Evolutionary conservation across 2,888 invertebrate genomes (phyloP), one percentile per base, ranked within the genome.

Genomic region (Plagodis pulveraria): DNA sequence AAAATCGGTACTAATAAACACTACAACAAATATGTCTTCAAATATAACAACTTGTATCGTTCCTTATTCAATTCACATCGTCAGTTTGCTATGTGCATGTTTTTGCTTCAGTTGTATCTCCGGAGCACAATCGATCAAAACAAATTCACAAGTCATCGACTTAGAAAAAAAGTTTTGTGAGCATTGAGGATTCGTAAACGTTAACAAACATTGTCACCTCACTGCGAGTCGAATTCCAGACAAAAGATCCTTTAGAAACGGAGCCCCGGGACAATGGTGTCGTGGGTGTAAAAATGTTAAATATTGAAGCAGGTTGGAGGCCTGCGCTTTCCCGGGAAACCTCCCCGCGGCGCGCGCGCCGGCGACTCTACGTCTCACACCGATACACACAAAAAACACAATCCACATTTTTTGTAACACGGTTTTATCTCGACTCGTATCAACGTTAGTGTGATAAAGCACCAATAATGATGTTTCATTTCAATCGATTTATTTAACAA

Each of bases 111-210:
- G 57, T 62, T 56, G 69, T 62, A 73, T 70, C 71, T 83, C 80
- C 65, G 70, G 71, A 83, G 78, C 77, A 55, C 83, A 73, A 91
- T 92, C 92, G 79, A 92, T 92, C 92, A 91, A 78, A 84, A 86
- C 87, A 91, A 91, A 91, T 91, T 92, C 91, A 91, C 92, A 86
- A 92, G 92, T 92, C 92, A 92, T 92, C 92, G 88, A 74, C 77
- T 87, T 76, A 87, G 84, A 88, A 90, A 89, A 89, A 89, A 85
- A 71, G 65, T 77, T 88, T 89, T 90, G 90, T 91, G 77, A 81
- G 79, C 76, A 73, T 86, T 79, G 83, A 84, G 75, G 78, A 86
- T 83, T 83, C 83, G 86, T 86, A 84, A 87, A 89, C 77, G 83
- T 81, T 81, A 85, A 87, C 87, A 87, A 89, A 90, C 87, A 91